These are phyloP conservation scores for Nomada lathburiana DNA, from an alignment of 2,888 invertebrate species.

Conservation along the genomic window DNA sequence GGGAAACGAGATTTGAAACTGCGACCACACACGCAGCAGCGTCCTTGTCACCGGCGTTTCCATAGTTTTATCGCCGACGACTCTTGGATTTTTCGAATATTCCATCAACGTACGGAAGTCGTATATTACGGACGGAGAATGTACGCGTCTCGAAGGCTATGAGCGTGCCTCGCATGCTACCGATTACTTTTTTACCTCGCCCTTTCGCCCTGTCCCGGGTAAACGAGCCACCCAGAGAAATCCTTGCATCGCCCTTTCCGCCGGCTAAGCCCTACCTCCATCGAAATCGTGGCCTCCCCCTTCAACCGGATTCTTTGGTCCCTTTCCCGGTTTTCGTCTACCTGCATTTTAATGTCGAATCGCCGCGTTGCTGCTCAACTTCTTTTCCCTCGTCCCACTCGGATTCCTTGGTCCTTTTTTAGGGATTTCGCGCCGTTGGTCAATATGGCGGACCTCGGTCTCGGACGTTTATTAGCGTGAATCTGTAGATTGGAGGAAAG, in stretches of 20 bases:
- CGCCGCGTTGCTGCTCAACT: conserved; percentile 24
- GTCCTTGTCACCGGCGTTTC: conserved; percentile 60
- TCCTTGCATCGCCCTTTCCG: conserved; percentile 45
- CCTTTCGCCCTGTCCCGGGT: conserved; percentile 51
- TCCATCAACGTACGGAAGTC: conserved; percentile 81
- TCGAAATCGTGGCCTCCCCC: conserved; percentile 31
- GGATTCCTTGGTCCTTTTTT: neutral
- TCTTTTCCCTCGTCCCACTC: neutral
- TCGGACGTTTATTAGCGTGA: conserved; percentile 1
- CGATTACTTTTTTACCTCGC: conserved; percentile 74
- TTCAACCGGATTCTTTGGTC: conserved; percentile 48
- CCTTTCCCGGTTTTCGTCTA: conserved; percentile 52
- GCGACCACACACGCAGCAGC: conserved; percentile 58
- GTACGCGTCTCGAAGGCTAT: conserved; percentile 66
- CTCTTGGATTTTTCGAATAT: conserved; percentile 81
- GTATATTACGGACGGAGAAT: conserved; percentile 79
- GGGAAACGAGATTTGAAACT: conserved; percentile 38
- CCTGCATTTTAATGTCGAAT: conserved; percentile 68
- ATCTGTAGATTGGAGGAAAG: neutral
- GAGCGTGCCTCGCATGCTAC: conserved; percentile 80
- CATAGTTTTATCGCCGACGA: conserved; percentile 74
- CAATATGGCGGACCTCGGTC: conserved; percentile 29
- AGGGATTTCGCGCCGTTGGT: neutral
- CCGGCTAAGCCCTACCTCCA: conserved; percentile 25
- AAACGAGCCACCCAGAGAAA: conserved; percentile 49